Evolutionary conservation across 2,888 invertebrate species (phyloP).

Genomic region (Melolontha melolontha): DNA sequence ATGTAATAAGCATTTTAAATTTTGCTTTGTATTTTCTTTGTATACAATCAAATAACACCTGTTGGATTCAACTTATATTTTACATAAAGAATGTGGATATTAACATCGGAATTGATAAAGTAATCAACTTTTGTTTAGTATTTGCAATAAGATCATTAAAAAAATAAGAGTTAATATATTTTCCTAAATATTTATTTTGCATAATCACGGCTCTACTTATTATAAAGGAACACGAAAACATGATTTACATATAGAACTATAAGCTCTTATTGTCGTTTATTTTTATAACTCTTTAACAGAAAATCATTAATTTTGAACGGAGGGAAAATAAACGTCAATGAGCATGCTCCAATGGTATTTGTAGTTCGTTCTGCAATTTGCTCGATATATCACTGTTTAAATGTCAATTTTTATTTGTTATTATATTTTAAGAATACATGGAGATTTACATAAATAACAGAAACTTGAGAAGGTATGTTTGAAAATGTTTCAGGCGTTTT

Average conservation of each 20-base stretch:
- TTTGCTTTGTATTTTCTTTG: too few species aligned
- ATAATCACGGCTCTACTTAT: too few species aligned
- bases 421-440: neutral
- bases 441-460: neutral
- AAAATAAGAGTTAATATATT: too few species aligned
- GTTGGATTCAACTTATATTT: too few species aligned
- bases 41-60: too few species aligned
- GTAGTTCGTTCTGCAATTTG: slow-evolving; percentile 25
- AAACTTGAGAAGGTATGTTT: neutral
- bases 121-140: too few species aligned
- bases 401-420: slow-evolving; percentile 41
- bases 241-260: neutral
- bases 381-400: slow-evolving; percentile 43
- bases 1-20: too few species aligned
- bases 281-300: slow-evolving; percentile 23
- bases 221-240: neutral
- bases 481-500: too few species aligned
- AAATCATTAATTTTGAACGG: slow-evolving; percentile 41
- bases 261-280: slow-evolving; percentile 1
- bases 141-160: too few species aligned
- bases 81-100: too few species aligned
- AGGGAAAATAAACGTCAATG: slow-evolving; percentile 2
- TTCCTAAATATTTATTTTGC: too few species aligned
- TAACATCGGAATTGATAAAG: too few species aligned
- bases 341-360: slow-evolving; percentile 32